Conservation (phyloP, 2,888 invertebrate species). For the Aspidiotus destructor region DNA sequence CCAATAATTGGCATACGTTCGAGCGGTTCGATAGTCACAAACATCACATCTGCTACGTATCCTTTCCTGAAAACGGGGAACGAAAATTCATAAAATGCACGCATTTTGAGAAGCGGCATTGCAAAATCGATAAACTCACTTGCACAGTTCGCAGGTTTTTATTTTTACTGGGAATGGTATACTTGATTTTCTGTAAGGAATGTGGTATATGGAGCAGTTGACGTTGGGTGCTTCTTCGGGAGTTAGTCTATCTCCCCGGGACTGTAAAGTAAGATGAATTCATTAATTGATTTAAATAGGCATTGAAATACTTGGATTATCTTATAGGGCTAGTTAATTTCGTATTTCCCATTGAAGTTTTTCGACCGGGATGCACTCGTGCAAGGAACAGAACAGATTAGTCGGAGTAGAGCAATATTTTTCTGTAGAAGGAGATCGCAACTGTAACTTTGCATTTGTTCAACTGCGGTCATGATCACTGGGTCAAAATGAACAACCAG, state of each 20-base stretch:
- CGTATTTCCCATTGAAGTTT: no score
- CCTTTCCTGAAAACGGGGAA: conserved; percentile 52
- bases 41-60: conserved; percentile 80
- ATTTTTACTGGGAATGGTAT: conserved; percentile 65
- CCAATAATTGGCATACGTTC: conserved; percentile 63
- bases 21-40: conserved; percentile 81
- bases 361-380: no score
- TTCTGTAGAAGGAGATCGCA: no score
- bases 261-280: neutral
- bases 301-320: no score
- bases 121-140: conserved; percentile 43
- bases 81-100: neutral
- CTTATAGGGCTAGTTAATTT: no score
- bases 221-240: conserved; percentile 39
- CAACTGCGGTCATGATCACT: no score
- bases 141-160: conserved; percentile 61
- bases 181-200: conserved; percentile 67
- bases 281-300: no score
- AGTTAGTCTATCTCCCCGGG: neutral
- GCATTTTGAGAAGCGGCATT: no score
- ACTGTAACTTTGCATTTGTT: no score
- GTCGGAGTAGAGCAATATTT: no score
- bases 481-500: no score
- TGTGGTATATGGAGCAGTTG: conserved; percentile 58
- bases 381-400: no score